Conservation (phyloP, 2,797 vertebrate genomes). For the Argentina silus region DNA sequence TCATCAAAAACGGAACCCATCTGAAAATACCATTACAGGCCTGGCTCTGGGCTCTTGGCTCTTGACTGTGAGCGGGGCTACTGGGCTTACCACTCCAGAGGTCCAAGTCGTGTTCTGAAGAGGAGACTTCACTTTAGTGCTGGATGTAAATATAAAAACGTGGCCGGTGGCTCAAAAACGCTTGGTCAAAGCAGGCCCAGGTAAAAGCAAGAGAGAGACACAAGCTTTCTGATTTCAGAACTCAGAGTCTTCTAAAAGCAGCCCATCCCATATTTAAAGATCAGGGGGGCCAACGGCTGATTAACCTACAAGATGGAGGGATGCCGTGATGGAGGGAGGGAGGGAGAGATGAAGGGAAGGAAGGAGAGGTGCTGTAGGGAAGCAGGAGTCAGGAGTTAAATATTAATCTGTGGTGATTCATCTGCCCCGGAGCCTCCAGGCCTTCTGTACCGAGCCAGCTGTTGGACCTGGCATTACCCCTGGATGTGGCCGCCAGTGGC, state of each 20-base stretch:
- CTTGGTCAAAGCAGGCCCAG: background rate
- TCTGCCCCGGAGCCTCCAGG: conserved; percentile 78
- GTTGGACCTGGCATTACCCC: conserved; percentile 73
- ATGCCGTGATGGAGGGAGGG: conserved; percentile 43
- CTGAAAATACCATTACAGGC: conserved; percentile 72
- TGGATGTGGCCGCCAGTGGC: conserved; percentile 71
- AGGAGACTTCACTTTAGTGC: conserved; percentile 65
- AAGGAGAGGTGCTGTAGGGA: conserved; percentile 20
- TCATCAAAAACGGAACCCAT: conserved; percentile 62
- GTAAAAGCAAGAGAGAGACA: conserved; percentile 5
- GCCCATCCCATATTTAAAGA: conserved; percentile 66
- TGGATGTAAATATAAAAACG: conserved; percentile 58
- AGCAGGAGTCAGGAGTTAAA: conserved; percentile 81
- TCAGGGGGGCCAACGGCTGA: conserved; percentile 51
- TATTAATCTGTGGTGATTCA: conserved; percentile 84
- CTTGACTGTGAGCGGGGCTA: conserved; percentile 50
- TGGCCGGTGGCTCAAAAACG: conserved; percentile 30
- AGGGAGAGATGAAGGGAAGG: conserved; percentile 37
- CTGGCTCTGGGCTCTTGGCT: conserved; percentile 47
- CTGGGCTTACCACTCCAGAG: conserved; percentile 52
- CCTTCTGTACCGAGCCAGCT: conserved; percentile 79
- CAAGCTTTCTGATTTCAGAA: conserved; percentile 16
- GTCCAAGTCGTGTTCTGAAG: conserved; percentile 41
- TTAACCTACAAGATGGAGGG: conserved; percentile 58
- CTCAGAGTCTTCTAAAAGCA: conserved; percentile 21